Evolutionary conservation across 2,888 invertebrate genomes (phyloP), one percentile per base, ranked within the genome.

Genomic region (Ypsolopha scabrella): DNA sequence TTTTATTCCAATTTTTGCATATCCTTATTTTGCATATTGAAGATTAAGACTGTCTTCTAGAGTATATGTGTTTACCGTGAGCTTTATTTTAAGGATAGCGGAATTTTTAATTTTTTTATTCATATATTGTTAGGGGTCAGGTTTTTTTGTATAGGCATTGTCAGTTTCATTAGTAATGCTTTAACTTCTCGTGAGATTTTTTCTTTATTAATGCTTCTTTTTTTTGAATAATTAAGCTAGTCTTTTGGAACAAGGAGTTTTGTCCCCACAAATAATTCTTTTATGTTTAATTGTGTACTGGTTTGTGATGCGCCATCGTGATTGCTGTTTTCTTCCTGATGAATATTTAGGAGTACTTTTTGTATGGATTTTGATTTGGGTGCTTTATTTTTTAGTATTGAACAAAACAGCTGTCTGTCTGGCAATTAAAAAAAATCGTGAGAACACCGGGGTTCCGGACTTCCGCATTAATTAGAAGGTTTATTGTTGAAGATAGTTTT

Each of bases 401-500:
- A 70, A 73, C 72, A 72, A 75, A 79, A 73, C 77, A 80, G 80
- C 80, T 82, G 82, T 72, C 62, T 64, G 70, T 64, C 41, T 71
- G 61, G 71, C 76, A 83, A 86, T 83, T 83, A 80, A 76, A 79
- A 55, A 76, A 77, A 78, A 73, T 69, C 86, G 86, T 86, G 86
- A 82, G 86, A 86, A 85, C 68, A 65, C 61, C 14, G 65, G 73
- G 70, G 70, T 68, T 59, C 67, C 52, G 65, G 66, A 72, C 61
- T 64, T 69, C 62, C 64, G 68, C 66, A 75, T 78, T 83, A 75
- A 79, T 79, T 76, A 74, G 56, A 54, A 54, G 52, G 50, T 54
- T 59, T 62, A 61, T 69, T 69, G 65, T 62, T 61, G 54, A 55
- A 60, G 51, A 60, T 59, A 58, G 55, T 50, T 60, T 63, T 59